Base-by-base conservation (phyloP, 2,888 invertebrate genomes). In the Heliconius erato region DNA sequence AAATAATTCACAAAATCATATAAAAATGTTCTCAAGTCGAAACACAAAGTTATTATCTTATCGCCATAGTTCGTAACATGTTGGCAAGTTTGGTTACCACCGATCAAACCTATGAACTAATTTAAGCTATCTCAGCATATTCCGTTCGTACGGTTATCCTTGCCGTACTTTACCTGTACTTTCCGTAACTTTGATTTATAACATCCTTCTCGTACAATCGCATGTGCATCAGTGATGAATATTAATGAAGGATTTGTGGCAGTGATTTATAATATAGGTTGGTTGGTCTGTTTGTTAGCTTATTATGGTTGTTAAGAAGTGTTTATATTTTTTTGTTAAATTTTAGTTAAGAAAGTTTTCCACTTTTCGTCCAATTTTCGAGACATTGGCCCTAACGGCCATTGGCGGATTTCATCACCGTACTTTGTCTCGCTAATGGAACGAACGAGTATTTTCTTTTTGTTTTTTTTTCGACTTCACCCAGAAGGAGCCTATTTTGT, bases 71-170 rank as follows among this genome's bases (percentile, higher is more conserved):
- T 84, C 86, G 87, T 87, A 89, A 87, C 88, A 89, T 89, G 90
- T 85, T 85, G 85, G 82, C 85, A 84, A 86, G 85, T 88, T 91
- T 88, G 84, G 87, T 87, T 86, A 89, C 88, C 88, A 88, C 89
- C 88, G 88, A 90, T 89, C 88, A 89, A 90, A 89, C 88, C 87
- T 84, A 87, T 86, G 79, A 88, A 89, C 88, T 89, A 88, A 87
- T 87, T 87, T 86, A 83, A 89, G 88, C 86, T 86, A 86, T 84
- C 85, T 85, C 84, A 79, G 84, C 82, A 84, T 85, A 81, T 86
- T 82, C 81, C 80, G 83, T 82, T 78, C 81, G 79, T 63, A 83
- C 83, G 85, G 84, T 83, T 86, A 81, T 85, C 84, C 80, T 49
- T 26, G 44, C 44, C 44, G n/a, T 49, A 72, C 26, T 44, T 44